Conservation (phyloP, 2,888 invertebrate species). For the Ophraella communa region DNA sequence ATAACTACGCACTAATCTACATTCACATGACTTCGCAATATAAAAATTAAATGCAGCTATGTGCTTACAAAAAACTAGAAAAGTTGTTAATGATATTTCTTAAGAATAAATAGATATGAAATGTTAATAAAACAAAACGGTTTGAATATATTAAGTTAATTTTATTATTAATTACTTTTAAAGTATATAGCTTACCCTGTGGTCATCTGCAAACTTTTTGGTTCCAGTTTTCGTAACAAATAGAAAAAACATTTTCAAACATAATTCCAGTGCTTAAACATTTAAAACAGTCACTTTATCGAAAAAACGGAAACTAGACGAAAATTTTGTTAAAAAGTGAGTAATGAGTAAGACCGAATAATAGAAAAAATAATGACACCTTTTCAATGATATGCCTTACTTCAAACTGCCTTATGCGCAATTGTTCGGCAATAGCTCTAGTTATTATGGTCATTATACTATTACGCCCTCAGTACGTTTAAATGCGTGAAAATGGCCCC, state of each 20-base stretch:
- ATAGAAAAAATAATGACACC: slow-evolving; percentile 46
- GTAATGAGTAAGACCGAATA: slow-evolving; percentile 26
- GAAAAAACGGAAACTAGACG: background rate
- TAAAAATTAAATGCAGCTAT: no score
- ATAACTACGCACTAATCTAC: no score
- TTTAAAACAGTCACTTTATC: slow-evolving; percentile 44
- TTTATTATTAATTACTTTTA: background rate
- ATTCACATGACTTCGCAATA: no score
- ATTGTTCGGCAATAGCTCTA: slow-evolving; percentile 59
- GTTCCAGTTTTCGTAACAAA: slow-evolving; percentile 44
- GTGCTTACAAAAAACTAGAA: no score
- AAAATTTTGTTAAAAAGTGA: slow-evolving; percentile 18
- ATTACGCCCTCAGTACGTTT: slow-evolving; percentile 60
- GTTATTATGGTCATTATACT: slow-evolving; percentile 61
- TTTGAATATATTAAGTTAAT: background rate
- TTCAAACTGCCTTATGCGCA: slow-evolving; percentile 59
- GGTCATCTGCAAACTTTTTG: slow-evolving; percentile 58
- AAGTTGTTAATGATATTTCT: no score
- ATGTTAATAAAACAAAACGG: no score
- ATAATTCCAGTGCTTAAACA: slow-evolving; percentile 51
- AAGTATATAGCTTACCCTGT: slow-evolving; percentile 52
- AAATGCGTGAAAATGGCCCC: slow-evolving; percentile 59
- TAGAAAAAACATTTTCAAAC: slow-evolving; percentile 49
- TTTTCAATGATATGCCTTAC: slow-evolving; percentile 55
- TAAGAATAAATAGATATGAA: background rate